Base-by-base conservation (phyloP, 2,888 invertebrate genomes). In the Eristalinus sepulchralis region DNA sequence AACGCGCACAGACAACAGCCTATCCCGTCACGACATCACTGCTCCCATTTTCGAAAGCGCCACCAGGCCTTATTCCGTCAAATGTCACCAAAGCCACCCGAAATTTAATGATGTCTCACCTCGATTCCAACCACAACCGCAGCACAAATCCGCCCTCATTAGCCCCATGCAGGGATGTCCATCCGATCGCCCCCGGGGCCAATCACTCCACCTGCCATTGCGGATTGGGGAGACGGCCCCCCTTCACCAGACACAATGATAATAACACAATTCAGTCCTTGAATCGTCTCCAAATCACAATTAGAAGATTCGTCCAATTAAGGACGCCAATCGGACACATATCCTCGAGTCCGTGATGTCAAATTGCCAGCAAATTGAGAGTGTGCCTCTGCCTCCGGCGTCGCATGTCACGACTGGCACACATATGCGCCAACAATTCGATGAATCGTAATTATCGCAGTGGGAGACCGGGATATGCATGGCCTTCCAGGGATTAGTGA, bases 391-490 rank as follows among this genome's bases (percentile, higher is more conserved):
- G 17, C 8, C 8, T 1, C 34, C 13, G 33, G 47, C 57, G n/a
- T 67, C 31, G 59, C 64, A 70, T 81, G 85, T 82, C 82, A 73
- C 55, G 36, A 64, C 64, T 73, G 5, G 47, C 47, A 17, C 17
- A 47, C 47, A 47, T 47, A 47, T 47, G 47, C 17, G 47, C 17
- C 17, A 47, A 86, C 78, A 83, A 83, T 83, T 83, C 78, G 83
- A 86, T 86, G 86, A 86, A 86, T 86, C 83, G 75, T 83, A 86
- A 86, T 86, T 86, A 86, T 83, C 86, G 71, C 86, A 63, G 83
- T 79, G 78, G 83, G 83, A 75, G 47, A 66, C 78, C 31, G 64
- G 62, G 33, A 70, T 55, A 57, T 70, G 47, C 47, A 47, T 36
- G 77, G 68, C 31, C 81, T 47, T 64, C 68, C 77, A 68, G 22